phyloP scores from a whole-genome alignment of 2,888 invertebrate genomes.

The Morinoia aosen region DNA sequence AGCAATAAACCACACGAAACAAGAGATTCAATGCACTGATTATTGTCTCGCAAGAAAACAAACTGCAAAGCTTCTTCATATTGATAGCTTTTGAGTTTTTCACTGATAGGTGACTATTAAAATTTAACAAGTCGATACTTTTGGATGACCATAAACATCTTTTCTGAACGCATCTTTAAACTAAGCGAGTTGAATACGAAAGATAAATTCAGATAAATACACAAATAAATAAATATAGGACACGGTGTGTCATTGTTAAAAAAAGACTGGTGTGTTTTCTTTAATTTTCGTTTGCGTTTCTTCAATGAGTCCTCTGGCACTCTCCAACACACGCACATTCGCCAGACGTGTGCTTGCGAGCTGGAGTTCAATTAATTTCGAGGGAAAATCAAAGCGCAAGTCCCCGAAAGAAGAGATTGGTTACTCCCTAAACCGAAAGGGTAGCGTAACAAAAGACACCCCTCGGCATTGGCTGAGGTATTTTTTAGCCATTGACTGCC shows the following conservation, averaged over 20 bases:
- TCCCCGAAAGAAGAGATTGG: conserved; percentile 12
- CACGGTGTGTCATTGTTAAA: neutral
- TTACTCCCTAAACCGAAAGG: conserved; percentile 17
- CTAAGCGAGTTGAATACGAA: no score
- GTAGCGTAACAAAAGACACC: conserved; percentile 9
- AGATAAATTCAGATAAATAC: no score
- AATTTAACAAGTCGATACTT: no score
- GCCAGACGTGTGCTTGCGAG: neutral
- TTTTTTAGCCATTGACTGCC: conserved; percentile 29
- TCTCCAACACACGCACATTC: neutral
- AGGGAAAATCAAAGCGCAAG: conserved; percentile 6
- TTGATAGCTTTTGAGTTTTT: no score
- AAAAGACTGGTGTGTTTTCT: neutral
- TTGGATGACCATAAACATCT: no score
- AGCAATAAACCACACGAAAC: no score
- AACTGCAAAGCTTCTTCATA: no score
- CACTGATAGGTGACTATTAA: no score
- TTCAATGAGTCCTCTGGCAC: neutral
- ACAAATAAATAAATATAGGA: no score
- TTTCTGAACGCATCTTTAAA: no score
- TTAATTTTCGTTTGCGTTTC: neutral
- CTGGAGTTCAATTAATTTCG: neutral
- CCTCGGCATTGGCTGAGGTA: conserved; percentile 38
- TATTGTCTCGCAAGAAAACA: no score
- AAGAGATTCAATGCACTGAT: no score